A percentile compares a stretch with the other conserved stretches of the same genome.
phyloP scores from a whole-genome alignment of 2,797 vertebrate species.

The Steatocranus sp. region DNA sequence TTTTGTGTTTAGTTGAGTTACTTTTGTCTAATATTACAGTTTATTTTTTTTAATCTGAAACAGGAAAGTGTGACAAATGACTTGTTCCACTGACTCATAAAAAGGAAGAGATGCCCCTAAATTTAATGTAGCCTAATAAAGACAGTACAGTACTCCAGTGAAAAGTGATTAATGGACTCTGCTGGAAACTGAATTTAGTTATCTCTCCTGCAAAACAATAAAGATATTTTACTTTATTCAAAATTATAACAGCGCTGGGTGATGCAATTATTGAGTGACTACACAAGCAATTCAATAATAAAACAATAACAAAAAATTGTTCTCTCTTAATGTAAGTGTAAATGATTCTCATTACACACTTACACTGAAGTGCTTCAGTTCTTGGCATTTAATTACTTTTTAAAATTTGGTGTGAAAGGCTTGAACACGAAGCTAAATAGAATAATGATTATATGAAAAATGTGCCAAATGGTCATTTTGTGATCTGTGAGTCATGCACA shows the following conservation, averaged over 20 bases:
- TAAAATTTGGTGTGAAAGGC: background rate
- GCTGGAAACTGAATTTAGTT: background rate
- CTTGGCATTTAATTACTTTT: background rate
- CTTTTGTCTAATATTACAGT: background rate
- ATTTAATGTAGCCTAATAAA: background rate
- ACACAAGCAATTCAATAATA: fast-evolving
- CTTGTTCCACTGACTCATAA: background rate
- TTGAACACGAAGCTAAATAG: background rate
- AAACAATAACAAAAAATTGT: background rate
- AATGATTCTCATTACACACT: background rate
- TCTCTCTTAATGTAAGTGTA: background rate
- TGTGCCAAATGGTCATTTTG: background rate
- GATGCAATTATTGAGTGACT: background rate
- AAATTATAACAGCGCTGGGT: background rate
- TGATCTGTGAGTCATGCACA: background rate
- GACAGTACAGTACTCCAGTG: background rate
- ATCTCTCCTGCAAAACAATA: background rate
- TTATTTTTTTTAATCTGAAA: background rate
- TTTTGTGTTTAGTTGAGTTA: background rate
- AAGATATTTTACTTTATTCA: background rate
- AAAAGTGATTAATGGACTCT: background rate
- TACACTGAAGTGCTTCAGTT: background rate
- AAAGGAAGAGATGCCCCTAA: too few species aligned
- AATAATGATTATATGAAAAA: background rate
- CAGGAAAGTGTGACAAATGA: background rate